These are phyloP conservation scores for Mohoua ochrocephala DNA, from an alignment of 2,113 vertebrate species.

Conservation along the genomic window DNA sequence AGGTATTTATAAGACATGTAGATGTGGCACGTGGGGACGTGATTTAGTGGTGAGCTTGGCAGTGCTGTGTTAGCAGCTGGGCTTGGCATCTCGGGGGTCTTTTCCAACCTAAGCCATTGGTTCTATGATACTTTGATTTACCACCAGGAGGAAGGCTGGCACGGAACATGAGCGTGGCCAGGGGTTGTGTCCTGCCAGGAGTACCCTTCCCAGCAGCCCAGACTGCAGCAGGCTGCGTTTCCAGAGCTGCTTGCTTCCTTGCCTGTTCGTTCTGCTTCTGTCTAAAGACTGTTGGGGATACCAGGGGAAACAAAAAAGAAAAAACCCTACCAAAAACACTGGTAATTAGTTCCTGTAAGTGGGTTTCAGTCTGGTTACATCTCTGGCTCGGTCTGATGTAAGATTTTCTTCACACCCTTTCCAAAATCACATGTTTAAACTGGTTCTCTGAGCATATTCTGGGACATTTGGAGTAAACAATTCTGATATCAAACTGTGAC, in stretches of 20 bases:
- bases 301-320: fast-evolving
- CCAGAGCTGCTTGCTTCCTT: neutral
- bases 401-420: neutral
- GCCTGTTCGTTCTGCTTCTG: fast-evolving
- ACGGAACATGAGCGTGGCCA: fast-evolving
- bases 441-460: neutral
- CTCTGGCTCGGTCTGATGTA: neutral
- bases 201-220: neutral
- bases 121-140: neutral
- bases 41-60: neutral
- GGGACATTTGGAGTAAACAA: neutral
- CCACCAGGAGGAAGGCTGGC: neutral
- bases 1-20: fast-evolving
- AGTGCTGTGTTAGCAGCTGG: neutral
- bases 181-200: neutral
- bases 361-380: neutral
- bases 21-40: neutral
- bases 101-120: neutral
- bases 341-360: neutral
- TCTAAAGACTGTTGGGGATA: neutral
- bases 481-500: neutral
- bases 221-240: fast-evolving
- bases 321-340: neutral
- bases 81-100: neutral
- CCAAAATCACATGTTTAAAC: neutral